phyloP scores from a whole-genome alignment of 2,888 invertebrate genomes.

The Hyppa rectilinea region DNA sequence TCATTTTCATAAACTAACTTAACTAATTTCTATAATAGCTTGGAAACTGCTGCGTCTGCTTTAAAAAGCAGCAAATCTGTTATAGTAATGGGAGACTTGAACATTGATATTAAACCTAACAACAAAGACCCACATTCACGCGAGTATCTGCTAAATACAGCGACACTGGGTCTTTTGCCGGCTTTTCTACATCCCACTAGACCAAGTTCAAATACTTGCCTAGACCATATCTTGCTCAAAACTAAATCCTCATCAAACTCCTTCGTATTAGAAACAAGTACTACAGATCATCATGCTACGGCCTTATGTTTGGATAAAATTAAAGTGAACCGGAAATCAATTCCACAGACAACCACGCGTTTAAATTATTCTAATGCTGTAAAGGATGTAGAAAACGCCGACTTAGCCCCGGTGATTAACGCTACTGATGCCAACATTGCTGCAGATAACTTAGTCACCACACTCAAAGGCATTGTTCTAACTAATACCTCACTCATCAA shows the following conservation, averaged over 20 bases:
- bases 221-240: slow-evolving; percentile 2
- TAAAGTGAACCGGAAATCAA: neutral
- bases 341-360: neutral
- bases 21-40: neutral
- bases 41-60: too few species aligned
- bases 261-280: neutral
- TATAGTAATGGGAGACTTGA: too few species aligned
- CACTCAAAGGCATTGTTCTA: neutral
- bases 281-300: neutral
- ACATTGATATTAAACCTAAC: too few species aligned
- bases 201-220: neutral
- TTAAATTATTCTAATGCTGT: neutral
- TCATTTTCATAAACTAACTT: neutral
- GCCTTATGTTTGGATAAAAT: neutral
- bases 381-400: neutral
- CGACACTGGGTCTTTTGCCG: neutral
- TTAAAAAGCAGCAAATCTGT: too few species aligned
- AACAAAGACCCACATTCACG: too few species aligned
- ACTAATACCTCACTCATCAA: too few species aligned
- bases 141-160: neutral
- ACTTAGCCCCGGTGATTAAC: neutral
- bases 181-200: slow-evolving; percentile 7
- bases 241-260: neutral
- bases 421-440: neutral
- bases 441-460: neutral